Percentiles rank a stretch among this genome's conserved stretches.
phyloP scores from a whole-genome alignment of 1,140 invertebrate genomes.

The Muscidifurax raptorellus region DNA sequence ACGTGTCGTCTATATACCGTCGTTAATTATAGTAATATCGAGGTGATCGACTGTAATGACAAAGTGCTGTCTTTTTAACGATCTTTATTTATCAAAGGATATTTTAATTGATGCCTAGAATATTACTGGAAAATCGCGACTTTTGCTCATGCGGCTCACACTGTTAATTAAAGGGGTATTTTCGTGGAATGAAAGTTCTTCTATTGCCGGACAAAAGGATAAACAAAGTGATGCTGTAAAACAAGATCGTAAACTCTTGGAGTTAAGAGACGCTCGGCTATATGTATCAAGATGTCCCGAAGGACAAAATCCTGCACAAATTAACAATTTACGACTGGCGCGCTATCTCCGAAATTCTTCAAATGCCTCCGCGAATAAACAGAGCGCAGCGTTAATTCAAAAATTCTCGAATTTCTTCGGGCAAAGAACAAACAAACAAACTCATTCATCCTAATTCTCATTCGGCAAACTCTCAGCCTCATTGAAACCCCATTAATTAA shows the following conservation, averaged over 20 bases:
- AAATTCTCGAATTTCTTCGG: not conserved
- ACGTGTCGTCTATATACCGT: no score
- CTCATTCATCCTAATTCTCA: not conserved
- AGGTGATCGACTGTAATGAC: not conserved
- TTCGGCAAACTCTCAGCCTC: not conserved
- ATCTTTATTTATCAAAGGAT: not conserved
- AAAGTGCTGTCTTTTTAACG: no score
- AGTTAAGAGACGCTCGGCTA: not conserved
- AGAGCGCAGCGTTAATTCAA: not conserved
- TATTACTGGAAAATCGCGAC: not conserved
- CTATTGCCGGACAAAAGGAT: not conserved
- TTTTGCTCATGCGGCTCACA: not conserved
- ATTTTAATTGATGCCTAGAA: not conserved
- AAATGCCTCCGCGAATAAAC: not conserved
- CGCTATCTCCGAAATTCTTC: not conserved
- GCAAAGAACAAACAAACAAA: no score
- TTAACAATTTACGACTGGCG: not conserved
- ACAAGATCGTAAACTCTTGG: not conserved
- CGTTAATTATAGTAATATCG: constrained; percentile 5
- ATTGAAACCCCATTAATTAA: not conserved
- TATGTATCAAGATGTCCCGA: not conserved
- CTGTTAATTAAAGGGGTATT: not conserved
- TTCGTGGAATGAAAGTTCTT: no score
- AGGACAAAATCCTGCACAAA: not conserved
- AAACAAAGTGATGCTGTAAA: constrained; percentile 17